Evolutionary conservation across 2,888 invertebrate genomes (phyloP).

Genomic region (Hemicrepidius hirtus): DNA sequence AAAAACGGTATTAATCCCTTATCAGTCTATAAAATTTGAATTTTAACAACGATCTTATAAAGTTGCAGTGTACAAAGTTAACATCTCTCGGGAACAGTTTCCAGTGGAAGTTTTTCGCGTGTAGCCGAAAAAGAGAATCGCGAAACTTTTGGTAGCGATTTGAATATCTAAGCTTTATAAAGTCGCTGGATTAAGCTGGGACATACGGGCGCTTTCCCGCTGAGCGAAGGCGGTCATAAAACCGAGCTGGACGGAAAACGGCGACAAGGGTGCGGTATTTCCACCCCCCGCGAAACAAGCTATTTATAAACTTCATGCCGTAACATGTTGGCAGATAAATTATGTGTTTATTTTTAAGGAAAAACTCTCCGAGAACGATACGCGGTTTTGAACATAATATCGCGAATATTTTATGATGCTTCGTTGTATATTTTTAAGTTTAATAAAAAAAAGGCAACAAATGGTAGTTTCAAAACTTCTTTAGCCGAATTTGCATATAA

Average conservation of each 20-base stretch:
- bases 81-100: conserved; percentile 51
- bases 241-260: conserved; percentile 32
- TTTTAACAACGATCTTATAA: conserved; percentile 50
- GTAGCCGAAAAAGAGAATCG: conserved; percentile 53
- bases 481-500: conserved; percentile 23
- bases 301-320: conserved; percentile 55
- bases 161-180: conserved; percentile 57
- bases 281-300: conserved; percentile 41
- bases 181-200: conserved; percentile 41
- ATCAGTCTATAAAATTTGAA: conserved; percentile 50
- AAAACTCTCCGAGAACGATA: conserved; percentile 44
- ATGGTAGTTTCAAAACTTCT: conserved; percentile 36
- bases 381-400: conserved; percentile 50
- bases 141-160: conserved; percentile 55
- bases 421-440: conserved; percentile 39
- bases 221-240: conserved; percentile 13
- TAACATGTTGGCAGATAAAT: conserved; percentile 55
- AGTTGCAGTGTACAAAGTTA: conserved; percentile 52
- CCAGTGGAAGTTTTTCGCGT: conserved; percentile 48
- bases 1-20: conserved; percentile 45
- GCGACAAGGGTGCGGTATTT: conserved; percentile 36
- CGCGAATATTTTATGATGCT: conserved; percentile 48
- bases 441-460: conserved; percentile 31
- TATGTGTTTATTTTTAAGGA: conserved; percentile 57
- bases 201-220: conserved; percentile 35